phyloP scores from a whole-genome alignment of 2,113 vertebrate species.

The Serilophus lunatus region DNA sequence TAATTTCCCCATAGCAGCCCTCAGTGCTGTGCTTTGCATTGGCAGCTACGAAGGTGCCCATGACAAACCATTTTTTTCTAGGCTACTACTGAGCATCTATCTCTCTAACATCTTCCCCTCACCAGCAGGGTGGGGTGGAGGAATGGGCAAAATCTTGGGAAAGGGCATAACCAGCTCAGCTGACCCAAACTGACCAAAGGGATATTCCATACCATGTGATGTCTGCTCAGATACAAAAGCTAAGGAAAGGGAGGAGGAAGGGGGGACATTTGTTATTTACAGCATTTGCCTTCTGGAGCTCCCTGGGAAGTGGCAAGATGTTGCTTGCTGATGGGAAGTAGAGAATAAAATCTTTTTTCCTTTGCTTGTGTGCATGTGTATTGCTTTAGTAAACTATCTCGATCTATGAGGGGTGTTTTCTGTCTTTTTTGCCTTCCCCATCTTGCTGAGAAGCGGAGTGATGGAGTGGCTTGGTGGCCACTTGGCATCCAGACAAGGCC shows the following conservation, averaged over 20 bases:
- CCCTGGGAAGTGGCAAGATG: background rate
- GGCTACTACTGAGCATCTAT: background rate
- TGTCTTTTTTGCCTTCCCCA: background rate
- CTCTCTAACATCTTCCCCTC: background rate
- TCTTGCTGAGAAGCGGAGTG: background rate
- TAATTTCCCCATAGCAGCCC: background rate
- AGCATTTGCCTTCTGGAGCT: background rate
- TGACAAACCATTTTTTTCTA: background rate
- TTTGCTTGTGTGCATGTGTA: background rate
- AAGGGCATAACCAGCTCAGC: background rate
- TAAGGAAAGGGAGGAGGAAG: background rate
- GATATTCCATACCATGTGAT: background rate
- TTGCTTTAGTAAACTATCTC: background rate
- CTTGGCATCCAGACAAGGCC: background rate
- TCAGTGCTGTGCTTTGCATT: background rate
- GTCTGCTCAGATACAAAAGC: background rate
- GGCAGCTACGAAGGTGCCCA: background rate
- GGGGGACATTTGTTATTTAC: background rate
- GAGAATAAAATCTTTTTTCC: background rate
- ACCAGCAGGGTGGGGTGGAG: no score
- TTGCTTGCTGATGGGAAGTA: background rate
- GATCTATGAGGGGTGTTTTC: background rate
- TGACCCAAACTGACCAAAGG: background rate
- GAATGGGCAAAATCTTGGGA: background rate
- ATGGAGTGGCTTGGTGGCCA: rapidly evolving